These are phyloP conservation scores for Drosophila rhopaloa DNA, from an alignment of 1,140 invertebrate species.

Conservation along the genomic window DNA sequence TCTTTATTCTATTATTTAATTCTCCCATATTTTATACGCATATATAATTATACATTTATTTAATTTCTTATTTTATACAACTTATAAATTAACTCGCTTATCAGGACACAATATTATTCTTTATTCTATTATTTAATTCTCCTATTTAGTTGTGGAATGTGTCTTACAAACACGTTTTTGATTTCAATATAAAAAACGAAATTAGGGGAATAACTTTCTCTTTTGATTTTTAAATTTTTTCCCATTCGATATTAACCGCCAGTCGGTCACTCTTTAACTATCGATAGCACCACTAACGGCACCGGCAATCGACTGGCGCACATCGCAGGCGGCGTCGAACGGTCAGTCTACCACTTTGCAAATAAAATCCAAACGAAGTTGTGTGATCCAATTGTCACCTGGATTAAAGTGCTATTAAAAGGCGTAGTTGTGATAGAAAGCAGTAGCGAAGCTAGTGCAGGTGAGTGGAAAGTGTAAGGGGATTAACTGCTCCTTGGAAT, in stretches of 20 bases:
- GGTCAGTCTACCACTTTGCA: conserved; percentile 6
- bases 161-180: too few species aligned
- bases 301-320: neutral
- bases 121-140: too few species aligned
- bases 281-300: neutral
- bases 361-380: conserved; percentile 16
- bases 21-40: too few species aligned
- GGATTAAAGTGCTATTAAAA: conserved; percentile 13
- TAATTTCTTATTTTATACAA: too few species aligned
- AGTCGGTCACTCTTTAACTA: neutral
- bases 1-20: too few species aligned
- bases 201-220: too few species aligned
- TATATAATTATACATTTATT: too few species aligned
- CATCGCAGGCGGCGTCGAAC: conserved; percentile 5
- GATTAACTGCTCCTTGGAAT: neutral
- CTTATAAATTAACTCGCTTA: too few species aligned
- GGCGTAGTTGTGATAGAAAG: conserved; percentile 30
- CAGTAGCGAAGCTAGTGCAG: conserved; percentile 18
- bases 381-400: conserved; percentile 2
- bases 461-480: conserved; percentile 2
- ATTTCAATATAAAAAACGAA: too few species aligned
- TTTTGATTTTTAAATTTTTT: too few species aligned
- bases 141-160: too few species aligned
- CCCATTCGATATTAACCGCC: conserved; percentile 46
- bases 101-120: too few species aligned